Evolutionary conservation across 2,113 vertebrate genomes (phyloP).

Genomic region (Hemichromis elongatus): DNA sequence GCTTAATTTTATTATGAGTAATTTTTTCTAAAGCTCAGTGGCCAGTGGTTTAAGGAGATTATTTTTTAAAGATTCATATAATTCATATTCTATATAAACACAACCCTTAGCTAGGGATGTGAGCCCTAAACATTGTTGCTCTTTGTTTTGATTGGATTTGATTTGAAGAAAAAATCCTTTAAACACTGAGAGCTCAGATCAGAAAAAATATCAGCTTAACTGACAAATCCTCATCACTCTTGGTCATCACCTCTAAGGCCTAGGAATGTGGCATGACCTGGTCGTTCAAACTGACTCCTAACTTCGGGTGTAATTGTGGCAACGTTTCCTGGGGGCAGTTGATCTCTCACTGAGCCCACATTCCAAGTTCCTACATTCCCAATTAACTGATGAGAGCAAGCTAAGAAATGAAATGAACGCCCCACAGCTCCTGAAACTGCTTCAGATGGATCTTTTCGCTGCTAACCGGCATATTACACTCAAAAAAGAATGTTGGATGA

Average conservation of each 20-base stretch:
- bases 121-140: neutral
- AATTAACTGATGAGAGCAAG: conserved; percentile 28
- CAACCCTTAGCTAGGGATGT: too few relatives aligned
- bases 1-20: neutral
- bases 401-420: conserved; percentile 4
- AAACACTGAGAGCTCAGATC: neutral
- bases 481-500: neutral
- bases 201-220: neutral
- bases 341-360: conserved; percentile 14
- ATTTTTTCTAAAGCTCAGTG: neutral
- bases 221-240: conserved; percentile 11
- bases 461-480: neutral
- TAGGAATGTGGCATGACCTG: neutral
- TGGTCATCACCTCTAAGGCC: neutral
- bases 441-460: neutral
- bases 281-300: conserved; percentile 28
- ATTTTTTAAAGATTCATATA: neutral
- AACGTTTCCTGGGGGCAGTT: conserved; percentile 21
- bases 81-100: too few relatives aligned
- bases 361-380: conserved; percentile 23
- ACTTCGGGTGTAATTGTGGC: conserved; percentile 30
- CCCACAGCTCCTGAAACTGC: conserved; percentile 2
- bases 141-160: neutral
- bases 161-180: neutral
- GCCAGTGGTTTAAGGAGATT: neutral